phyloP scores from a whole-genome alignment of 2,888 invertebrate genomes.

The Dryobotodes eremita region DNA sequence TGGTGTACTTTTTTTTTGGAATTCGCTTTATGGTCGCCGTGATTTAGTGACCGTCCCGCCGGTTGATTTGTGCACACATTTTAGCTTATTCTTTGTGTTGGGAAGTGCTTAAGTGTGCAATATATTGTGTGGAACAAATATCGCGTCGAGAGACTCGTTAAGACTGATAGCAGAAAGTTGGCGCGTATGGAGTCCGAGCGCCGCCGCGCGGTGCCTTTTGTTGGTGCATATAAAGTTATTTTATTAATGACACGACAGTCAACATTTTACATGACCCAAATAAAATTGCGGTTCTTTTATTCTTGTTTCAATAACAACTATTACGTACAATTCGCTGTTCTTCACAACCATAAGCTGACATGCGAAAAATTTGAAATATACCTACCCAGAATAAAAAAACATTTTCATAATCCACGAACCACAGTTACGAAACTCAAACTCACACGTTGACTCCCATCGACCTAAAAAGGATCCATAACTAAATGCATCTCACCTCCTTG shows the following conservation, averaged over 20 bases:
- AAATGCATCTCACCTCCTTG: conserved; percentile 58
- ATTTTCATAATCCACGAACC: conserved; percentile 9
- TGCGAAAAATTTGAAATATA: neutral
- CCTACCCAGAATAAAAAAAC: neutral
- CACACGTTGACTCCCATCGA: neutral
- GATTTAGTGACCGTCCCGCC: conserved; percentile 84
- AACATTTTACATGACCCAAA: conserved; percentile 47
- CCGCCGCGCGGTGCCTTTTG: conserved; percentile 63
- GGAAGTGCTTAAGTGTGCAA: conserved; percentile 82
- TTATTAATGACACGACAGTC: conserved; percentile 62
- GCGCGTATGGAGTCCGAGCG: conserved; percentile 42
- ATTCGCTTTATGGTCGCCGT: conserved; percentile 82
- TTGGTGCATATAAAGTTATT: conserved; percentile 64
- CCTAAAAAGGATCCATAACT: neutral
- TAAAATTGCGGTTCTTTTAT: conserved; percentile 42
- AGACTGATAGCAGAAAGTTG: conserved; percentile 80
- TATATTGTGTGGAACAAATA: conserved; percentile 86
- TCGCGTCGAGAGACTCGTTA: conserved; percentile 83
- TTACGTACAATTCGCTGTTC: neutral
- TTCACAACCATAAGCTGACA: conserved; percentile 21
- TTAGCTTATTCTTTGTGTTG: conserved; percentile 84
- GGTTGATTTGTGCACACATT: conserved; percentile 86
- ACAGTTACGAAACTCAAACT: neutral
- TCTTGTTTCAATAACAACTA: conserved; percentile 31
- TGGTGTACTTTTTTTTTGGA: conserved; percentile 82